Base-by-base conservation (phyloP, 2,113 vertebrate genomes). In the Pardalotus punctatus region DNA sequence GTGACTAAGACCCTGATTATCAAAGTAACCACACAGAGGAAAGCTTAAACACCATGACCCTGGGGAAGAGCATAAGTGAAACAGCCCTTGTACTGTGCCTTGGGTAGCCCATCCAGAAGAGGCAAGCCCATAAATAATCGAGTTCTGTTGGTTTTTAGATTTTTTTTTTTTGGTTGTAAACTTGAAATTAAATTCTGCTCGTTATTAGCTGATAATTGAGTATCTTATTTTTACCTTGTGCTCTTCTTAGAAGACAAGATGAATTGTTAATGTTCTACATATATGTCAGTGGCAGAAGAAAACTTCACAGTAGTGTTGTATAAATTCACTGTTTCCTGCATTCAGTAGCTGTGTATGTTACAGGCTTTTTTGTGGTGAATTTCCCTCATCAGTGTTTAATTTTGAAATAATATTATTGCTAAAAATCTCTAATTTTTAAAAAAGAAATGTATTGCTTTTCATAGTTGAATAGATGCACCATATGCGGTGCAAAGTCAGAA, bases 291-390 rank as follows among this genome's bases (percentile, higher is more conserved):
- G 42, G 23, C 43, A 71, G 56, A 50, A 77, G 27, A 36, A 66
- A 35, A 47, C 15, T 62, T 93, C 43, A 2, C 11, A 6, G 23
- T 36, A 86, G 14, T 61, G 4, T 70, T 86, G 23, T 24, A 57
- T 65, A 40, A 91, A 48, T 54, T 53, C 28, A 33, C 1, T 65
- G 5, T 81, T 71, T 70, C n/a, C 56, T 79, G 31, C 31, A 28
- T 64, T 84, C 42, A 33, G 5, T 61, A 65, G 57, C 66, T 61
- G 14, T 88, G 14, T 10, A 7, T 40, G 5, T 60, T 56, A 11
- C 0, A 0, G 4, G 11, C 8, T 0, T 0, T 13, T 50, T 72
- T 47, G 27, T 28, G 4, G 20, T 76, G 23, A 36, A 53, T 85
- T 80, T 89, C 22, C 3, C 1, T 7, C 10, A 12, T 60, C 23